These are phyloP conservation scores for Pharmacophagus antenor DNA, from an alignment of 2,888 invertebrate species.

Conservation along the genomic window DNA sequence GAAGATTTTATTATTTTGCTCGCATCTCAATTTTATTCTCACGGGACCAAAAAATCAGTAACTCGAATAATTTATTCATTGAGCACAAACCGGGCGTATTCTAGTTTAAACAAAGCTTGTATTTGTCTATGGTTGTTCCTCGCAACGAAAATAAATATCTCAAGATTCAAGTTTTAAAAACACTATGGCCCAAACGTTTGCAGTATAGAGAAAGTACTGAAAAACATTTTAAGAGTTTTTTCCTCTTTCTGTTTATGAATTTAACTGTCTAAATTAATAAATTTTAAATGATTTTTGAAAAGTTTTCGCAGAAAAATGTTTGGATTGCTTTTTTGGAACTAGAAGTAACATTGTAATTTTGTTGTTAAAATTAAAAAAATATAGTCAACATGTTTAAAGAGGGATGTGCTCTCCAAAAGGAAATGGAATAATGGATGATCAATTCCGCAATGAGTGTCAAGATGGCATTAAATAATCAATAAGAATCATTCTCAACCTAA, in stretches of 20 bases:
- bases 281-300: too few species aligned
- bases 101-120: constrained; percentile 35
- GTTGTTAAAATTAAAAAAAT: neutral
- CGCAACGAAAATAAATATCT: neutral
- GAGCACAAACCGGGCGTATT: constrained; percentile 56
- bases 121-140: constrained; percentile 5
- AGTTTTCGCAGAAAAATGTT: too few species aligned
- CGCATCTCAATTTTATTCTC: constrained; percentile 59
- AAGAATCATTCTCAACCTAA: neutral
- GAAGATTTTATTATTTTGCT: constrained; percentile 49
- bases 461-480: constrained; percentile 4
- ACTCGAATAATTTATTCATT: constrained; percentile 68
- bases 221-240: too few species aligned
- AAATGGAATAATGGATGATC: neutral
- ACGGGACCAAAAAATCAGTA: constrained; percentile 67
- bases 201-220: too few species aligned
- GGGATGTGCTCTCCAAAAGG: neutral
- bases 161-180: neutral
- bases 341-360: too few species aligned
- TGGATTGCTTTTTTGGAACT: too few species aligned
- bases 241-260: too few species aligned
- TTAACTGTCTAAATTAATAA: too few species aligned
- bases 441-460: neutral
- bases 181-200: too few species aligned
- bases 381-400: neutral